Conservation (phyloP, 2,113 vertebrate genomes). For the Callopanchax toddi region DNA sequence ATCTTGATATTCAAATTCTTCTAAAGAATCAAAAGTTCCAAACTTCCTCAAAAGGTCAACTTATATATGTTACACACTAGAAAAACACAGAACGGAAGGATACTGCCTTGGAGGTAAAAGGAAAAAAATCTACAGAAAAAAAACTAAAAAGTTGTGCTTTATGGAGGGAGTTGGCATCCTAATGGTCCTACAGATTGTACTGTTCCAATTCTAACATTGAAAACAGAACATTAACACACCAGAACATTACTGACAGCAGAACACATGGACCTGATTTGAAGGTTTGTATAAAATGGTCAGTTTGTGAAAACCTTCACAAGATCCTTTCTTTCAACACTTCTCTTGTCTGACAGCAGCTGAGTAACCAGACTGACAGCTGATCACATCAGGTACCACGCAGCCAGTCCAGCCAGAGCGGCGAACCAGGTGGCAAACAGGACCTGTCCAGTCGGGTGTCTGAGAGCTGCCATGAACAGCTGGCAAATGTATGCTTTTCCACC, state of each 20-base stretch:
- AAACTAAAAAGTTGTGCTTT: neutral
- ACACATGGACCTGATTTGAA: constrained; percentile 24
- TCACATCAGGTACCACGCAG: constrained; percentile 94
- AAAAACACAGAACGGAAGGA: constrained; percentile 23
- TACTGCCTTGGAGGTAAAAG: constrained; percentile 40
- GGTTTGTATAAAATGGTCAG: constrained; percentile 14
- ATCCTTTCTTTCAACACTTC: neutral
- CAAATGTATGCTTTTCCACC: constrained; percentile 79
- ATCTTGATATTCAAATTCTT: neutral
- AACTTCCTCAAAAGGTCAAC: neutral
- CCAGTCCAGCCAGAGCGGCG: constrained; percentile 82
- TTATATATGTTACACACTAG: neutral
- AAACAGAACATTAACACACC: constrained; percentile 6
- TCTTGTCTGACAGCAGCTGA: constrained; percentile 9
- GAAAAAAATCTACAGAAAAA: constrained; percentile 7
- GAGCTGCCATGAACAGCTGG: constrained; percentile 71
- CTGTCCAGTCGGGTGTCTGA: constrained; percentile 85
- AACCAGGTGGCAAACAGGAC: constrained; percentile 85
- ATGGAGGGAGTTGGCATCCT: constrained; percentile 5
- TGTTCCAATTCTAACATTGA: neutral
- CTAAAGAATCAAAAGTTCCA: neutral
- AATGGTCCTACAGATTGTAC: constrained; percentile 14
- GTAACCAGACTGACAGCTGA: constrained; percentile 7
- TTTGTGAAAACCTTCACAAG: constrained; percentile 11
- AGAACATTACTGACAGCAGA: too few species aligned